phyloP scores from a whole-genome alignment of 2,888 invertebrate genomes.

The Melipona beecheii region DNA sequence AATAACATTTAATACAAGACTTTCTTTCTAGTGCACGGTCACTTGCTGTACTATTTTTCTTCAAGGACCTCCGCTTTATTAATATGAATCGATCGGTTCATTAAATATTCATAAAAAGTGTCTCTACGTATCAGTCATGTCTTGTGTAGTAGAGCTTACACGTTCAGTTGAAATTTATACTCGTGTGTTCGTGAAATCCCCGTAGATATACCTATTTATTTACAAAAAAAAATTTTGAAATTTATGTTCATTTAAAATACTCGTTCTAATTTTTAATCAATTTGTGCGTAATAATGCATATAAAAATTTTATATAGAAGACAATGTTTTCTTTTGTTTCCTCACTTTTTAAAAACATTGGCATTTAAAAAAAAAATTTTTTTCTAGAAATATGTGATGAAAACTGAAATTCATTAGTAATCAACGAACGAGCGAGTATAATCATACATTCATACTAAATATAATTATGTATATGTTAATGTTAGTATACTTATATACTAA shows the following conservation, averaged over 20 bases:
- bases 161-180: neutral
- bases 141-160: neutral
- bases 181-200: neutral
- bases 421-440: too few relatives aligned
- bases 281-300: too few relatives aligned
- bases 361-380: too few relatives aligned
- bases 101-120: neutral
- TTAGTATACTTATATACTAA: too few relatives aligned
- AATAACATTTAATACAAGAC: neutral
- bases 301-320: too few relatives aligned
- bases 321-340: too few relatives aligned
- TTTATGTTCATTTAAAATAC: neutral
- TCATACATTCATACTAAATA: too few relatives aligned
- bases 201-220: neutral
- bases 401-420: too few relatives aligned
- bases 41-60: conserved; percentile 6
- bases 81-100: conserved; percentile 6
- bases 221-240: neutral
- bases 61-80: conserved; percentile 5
- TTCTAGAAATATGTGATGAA: too few relatives aligned
- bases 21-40: conserved; percentile 29
- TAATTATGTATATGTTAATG: too few relatives aligned
- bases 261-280: too few relatives aligned
- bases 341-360: too few relatives aligned
- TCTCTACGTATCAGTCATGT: neutral